Base-by-base conservation (phyloP, 2,888 invertebrate species). In the Criorhina ranunculi region DNA sequence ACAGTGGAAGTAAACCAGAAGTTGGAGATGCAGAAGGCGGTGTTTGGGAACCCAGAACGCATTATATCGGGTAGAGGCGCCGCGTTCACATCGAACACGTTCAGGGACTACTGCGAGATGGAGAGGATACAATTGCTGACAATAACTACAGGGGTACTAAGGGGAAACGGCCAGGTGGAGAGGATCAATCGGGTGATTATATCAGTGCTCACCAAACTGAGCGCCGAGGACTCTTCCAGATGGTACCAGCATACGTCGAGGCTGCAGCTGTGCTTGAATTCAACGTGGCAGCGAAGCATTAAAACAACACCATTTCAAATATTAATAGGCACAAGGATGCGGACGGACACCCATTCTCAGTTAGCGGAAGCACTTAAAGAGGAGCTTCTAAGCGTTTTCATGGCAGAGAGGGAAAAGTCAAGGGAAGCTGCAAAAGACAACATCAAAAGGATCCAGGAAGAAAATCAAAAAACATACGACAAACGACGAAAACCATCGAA, bases 31-130 rank as follows among this genome's bases (percentile, higher is more conserved):
- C n/a, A n/a, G n/a, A n/a, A n/a, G n/a, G n/a, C n/a, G n/a, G n/a
- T n/a, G n/a, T n/a, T n/a, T n/a, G n/a, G n/a, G n/a, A n/a, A n/a
- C n/a, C n/a, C n/a, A n/a, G n/a, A 24, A 24, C 11, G 37, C 35
- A 64, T 49, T n/a, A 49, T 64, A 12, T 37, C 46, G 2, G 64
- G 37, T 11, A 46, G 49, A 31, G 35, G 64, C 8, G 49, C 49
- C 9, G 17, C 49, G 9, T 49, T 64, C 11, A 49, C 49, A 9
- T 37, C 17, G 0, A 64, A 46, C 9, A 7, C 17, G 2, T 64
- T 64, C 24, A 46, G 35, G 51, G 19, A 64, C 0, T 64, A 35
- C 40, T 64, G 64, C 8, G 46, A 64, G 12, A 12, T 5, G 35
- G 64, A 49, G 33, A 9, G 19, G 11, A 64, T 64, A 5, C 33